Evolutionary conservation across 1,140 invertebrate genomes (phyloP).

Genomic region (Brachionus manjavacas): DNA sequence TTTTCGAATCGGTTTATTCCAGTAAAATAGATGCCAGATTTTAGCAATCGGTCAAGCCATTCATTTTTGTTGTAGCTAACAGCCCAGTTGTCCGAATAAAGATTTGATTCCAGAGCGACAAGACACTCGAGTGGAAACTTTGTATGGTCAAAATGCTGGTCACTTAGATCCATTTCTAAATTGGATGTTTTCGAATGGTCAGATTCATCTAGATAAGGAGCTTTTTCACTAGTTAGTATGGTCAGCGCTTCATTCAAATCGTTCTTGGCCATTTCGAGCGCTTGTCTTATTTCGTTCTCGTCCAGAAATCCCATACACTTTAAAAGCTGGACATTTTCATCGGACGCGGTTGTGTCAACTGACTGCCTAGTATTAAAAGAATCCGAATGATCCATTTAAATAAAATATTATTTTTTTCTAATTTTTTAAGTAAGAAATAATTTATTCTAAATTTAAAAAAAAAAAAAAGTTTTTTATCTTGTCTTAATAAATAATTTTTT

Average conservation of each 20-base stretch:
- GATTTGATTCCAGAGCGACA: slow-evolving; percentile 60
- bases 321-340: slow-evolving; percentile 57
- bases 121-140: slow-evolving; percentile 60
- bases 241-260: slow-evolving; percentile 62
- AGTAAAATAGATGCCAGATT: neutral
- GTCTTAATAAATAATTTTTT: neutral
- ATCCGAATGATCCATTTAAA: neutral
- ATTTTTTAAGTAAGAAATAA: neutral
- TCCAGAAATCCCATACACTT: slow-evolving; percentile 61
- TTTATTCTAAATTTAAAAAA: neutral
- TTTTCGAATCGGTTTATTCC: neutral
- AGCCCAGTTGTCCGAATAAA: slow-evolving; percentile 62
- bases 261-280: slow-evolving; percentile 60
- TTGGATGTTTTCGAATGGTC: neutral
- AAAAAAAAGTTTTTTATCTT: neutral
- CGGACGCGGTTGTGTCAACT: neutral
- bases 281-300: slow-evolving; percentile 58
- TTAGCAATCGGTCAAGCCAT: slow-evolving; percentile 46
- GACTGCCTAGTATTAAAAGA: neutral
- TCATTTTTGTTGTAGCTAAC: slow-evolving; percentile 63
- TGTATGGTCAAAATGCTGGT: slow-evolving; percentile 39
- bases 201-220: slow-evolving; percentile 33
- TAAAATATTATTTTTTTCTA: neutral
- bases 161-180: slow-evolving; percentile 27
- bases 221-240: slow-evolving; percentile 59